Conservation (phyloP, 2,888 invertebrate genomes). For the Conchocele bisecta region DNA sequence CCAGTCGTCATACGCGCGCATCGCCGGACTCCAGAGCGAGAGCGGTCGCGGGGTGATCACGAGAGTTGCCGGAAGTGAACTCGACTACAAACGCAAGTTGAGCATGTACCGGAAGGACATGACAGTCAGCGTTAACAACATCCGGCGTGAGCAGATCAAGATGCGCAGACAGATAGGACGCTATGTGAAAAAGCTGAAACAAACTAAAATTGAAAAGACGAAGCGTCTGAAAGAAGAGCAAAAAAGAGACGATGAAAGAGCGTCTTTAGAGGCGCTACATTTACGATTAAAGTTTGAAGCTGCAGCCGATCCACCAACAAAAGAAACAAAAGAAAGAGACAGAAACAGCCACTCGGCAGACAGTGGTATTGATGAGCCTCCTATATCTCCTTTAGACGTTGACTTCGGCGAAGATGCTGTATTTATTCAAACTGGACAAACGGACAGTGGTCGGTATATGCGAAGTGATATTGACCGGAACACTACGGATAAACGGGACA, state of each 20-base stretch:
- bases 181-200: conserved; percentile 61
- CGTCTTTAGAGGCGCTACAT: conserved; percentile 48
- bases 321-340: conserved; percentile 12
- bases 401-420: conserved; percentile 32
- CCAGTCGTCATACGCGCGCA: conserved; percentile 67
- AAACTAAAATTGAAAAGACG: conserved; percentile 52
- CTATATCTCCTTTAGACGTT: conserved; percentile 26
- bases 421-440: conserved; percentile 39
- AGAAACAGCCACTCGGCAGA: not conserved
- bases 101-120: conserved; percentile 69
- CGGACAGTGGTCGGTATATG: not conserved
- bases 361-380: conserved; percentile 10
- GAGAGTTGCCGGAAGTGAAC: conserved; percentile 69
- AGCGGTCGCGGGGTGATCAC: conserved; percentile 69
- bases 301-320: conserved; percentile 28
- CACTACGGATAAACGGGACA: conserved; percentile 3
- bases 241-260: conserved; percentile 40
- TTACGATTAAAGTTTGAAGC: conserved; percentile 51
- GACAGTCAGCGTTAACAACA: conserved; percentile 62
- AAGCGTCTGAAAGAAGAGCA: conserved; percentile 51
- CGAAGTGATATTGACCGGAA: not conserved
- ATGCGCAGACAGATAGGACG: conserved; percentile 58
- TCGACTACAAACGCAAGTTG: conserved; percentile 67
- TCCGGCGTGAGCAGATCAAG: conserved; percentile 63
- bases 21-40: conserved; percentile 72